Conservation (phyloP, 2,797 vertebrate genomes). For the Perodicticus potto region DNA sequence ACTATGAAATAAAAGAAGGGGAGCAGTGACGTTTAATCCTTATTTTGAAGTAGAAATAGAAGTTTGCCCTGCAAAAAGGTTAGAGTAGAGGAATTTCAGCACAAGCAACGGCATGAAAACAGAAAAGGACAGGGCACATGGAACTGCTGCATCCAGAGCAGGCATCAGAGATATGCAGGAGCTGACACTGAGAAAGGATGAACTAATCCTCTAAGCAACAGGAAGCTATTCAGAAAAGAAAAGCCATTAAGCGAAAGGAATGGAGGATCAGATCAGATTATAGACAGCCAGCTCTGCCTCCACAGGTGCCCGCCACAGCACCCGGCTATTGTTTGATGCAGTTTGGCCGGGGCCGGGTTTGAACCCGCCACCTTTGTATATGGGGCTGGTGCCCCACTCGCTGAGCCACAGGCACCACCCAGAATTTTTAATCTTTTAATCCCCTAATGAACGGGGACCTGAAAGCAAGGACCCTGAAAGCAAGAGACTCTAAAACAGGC, state of each 20-base stretch:
- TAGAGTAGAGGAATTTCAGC: background rate
- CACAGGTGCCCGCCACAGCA: too few species aligned
- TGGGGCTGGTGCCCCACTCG: too few species aligned
- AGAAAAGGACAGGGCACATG: background rate
- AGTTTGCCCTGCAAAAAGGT: background rate
- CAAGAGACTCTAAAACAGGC: background rate
- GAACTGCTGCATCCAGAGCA: background rate
- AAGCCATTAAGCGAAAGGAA: conserved; percentile 11
- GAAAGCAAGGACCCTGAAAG: background rate
- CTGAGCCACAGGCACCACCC: too few species aligned
- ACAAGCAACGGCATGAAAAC: background rate
- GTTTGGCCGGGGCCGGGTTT: too few species aligned
- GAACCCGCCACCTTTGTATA: too few species aligned
- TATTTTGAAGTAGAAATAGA: background rate
- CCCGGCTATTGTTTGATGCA: too few species aligned
- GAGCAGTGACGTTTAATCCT: conserved; percentile 13
- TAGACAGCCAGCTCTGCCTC: background rate
- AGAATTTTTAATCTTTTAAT: too few species aligned
- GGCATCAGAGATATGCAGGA: background rate
- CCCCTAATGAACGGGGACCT: background rate
- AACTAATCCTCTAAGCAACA: background rate
- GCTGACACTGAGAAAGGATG: background rate
- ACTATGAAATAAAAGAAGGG: background rate
- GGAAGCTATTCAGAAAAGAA: background rate
- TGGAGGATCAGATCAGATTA: background rate